Evolutionary conservation across 35 echinoderm and acorn worm species (phyloP).

Genomic region (Acanthaster planci): DNA sequence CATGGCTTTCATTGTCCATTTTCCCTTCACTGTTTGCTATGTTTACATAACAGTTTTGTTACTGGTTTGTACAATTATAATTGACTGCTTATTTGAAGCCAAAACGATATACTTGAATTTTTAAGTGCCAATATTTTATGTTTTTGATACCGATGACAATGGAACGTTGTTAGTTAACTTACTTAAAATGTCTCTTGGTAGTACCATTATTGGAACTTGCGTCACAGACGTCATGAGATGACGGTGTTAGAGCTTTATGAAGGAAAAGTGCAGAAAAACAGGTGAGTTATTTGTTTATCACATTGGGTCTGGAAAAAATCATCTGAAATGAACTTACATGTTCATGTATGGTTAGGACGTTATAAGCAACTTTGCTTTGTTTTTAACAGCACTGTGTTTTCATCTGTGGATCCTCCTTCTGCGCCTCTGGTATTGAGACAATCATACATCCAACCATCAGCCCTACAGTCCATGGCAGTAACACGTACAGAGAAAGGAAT

Average conservation of each 20-base stretch:
- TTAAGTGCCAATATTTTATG: no score
- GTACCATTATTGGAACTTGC: slow-evolving; percentile 97
- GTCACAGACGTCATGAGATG: slow-evolving; percentile 75
- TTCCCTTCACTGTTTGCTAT: no score
- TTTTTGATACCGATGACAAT: no score
- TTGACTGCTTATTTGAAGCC: no score
- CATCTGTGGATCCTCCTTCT: slow-evolving; percentile 83
- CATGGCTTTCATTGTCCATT: no score
- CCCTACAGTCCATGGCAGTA: slow-evolving; percentile 66
- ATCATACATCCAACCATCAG: slow-evolving; percentile 81
- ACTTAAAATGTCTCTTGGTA: slow-evolving; percentile 22
- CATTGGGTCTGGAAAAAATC: no score
- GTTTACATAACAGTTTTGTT: no score
- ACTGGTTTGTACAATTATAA: no score
- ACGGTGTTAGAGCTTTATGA: slow-evolving; percentile 93
- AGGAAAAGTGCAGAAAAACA: slow-evolving; percentile 94
- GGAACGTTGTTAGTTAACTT: background rate
- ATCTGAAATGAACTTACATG: background rate
- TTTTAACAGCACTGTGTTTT: slow-evolving; percentile 77
- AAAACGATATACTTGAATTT: no score
- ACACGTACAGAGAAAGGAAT: slow-evolving; percentile 95
- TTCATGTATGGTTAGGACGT: no score
- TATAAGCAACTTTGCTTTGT: background rate
- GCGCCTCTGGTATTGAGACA: slow-evolving; percentile 83
- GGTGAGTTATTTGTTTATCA: slow-evolving; percentile 41